Evolutionary conservation across 2,888 invertebrate species (phyloP).

Genomic region (Amblyteles armatorius): DNA sequence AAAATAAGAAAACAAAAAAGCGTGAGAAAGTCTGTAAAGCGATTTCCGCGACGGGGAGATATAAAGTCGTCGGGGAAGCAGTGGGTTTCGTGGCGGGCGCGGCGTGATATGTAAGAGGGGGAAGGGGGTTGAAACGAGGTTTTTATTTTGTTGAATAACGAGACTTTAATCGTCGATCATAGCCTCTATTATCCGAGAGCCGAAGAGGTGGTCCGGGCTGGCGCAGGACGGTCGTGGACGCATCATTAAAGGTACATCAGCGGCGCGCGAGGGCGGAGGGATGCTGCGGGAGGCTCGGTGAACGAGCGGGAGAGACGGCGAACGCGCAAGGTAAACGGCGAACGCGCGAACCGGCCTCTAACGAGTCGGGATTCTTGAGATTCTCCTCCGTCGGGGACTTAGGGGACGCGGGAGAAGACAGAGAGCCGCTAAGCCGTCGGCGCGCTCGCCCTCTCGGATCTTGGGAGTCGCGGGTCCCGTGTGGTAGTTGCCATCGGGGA

Average conservation of each 20-base stretch:
- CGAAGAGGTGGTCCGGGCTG: constrained; percentile 42
- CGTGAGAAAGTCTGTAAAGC: constrained; percentile 14
- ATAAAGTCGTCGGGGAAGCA: background rate
- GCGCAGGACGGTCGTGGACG: constrained; percentile 60
- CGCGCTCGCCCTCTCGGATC: constrained; percentile 10
- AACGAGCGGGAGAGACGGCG: constrained; percentile 15
- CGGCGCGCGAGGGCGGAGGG: constrained; percentile 58
- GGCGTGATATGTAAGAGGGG: constrained; percentile 19
- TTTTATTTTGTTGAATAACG: constrained; percentile 49
- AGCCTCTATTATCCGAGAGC: constrained; percentile 40
- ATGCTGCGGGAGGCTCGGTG: constrained; percentile 14
- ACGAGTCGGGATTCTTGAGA: constrained; percentile 78
- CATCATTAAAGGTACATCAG: constrained; percentile 71
- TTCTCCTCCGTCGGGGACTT: constrained; percentile 67
- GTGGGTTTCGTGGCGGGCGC: background rate
- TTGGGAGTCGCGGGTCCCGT: constrained; percentile 2
- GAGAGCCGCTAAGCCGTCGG: constrained; percentile 30
- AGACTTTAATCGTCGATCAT: constrained; percentile 67
- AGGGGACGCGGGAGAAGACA: constrained; percentile 42
- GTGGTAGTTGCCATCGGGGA: background rate
- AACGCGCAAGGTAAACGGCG: constrained; percentile 4
- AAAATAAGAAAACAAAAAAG: background rate
- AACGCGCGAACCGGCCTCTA: constrained; percentile 67
- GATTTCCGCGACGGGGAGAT: background rate
- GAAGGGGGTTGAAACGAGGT: background rate